Base-by-base conservation (phyloP, 2,113 vertebrate species). In the Falco punctatus region DNA sequence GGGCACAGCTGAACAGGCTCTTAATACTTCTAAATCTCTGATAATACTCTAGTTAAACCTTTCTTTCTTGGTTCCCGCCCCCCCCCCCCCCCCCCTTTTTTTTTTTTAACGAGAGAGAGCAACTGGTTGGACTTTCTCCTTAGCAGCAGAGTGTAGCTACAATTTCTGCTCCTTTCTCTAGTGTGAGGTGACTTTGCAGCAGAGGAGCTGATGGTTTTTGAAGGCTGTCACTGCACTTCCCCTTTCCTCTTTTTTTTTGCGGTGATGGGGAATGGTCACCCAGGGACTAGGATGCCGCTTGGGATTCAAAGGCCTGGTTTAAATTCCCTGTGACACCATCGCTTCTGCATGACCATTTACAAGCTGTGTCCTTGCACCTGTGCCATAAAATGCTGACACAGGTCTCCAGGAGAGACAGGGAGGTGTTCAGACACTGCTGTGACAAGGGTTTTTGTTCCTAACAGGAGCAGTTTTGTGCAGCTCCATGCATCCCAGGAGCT, bases 1-100 rank as follows among this genome's bases (percentile, higher is more conserved):
- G 62, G 91, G 73, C 42, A 81, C 82, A 80, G 90, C 91, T 86
- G 79, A 95, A n/a, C 93, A 58, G 38, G 15, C 82, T 79, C 71
- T 77, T 95, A 95, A 95, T 67, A 13, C 66, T 81, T 81, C 62
- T 27, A 93, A 87, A 92, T 93, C 92, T 90, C 84, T 83, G 80
- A 88, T 96, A 94, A 96, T 92, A 11, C 84, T 77, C 32, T 40
- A 72, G 66, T 86, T 94, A 96, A 93, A 92, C 38, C 49, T 71
- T 28, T 95, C 28, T 82, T 46, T 58, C 61, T 87, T 59, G 11
- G 38, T 38, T 38, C 38, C 38, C 10, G 38, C 38, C 38, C 38
- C 38, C 10, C 38, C 35, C 35, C 35, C 38, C 38, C 38, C 38
- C 38, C 35, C 10, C 10, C 10, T 35, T 30, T 9, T 65, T 59